phyloP scores from a whole-genome alignment of 2,113 vertebrate species.

The Pandion haliaetus region DNA sequence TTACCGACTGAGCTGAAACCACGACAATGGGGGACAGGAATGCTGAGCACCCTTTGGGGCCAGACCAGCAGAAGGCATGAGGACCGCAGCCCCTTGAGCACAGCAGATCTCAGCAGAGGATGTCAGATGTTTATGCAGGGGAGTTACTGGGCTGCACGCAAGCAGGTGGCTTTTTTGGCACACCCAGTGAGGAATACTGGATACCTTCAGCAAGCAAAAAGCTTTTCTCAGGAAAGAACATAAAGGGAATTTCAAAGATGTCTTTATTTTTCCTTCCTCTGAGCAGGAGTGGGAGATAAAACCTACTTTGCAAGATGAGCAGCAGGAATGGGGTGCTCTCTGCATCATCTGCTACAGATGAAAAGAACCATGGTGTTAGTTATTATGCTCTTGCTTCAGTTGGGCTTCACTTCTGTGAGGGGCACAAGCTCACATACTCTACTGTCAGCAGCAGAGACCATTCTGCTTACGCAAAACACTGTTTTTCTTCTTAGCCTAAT shows the following conservation, averaged over 20 bases:
- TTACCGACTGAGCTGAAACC: no score
- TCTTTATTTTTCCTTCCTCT: background rate
- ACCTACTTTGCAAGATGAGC: background rate
- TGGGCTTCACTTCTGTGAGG: background rate
- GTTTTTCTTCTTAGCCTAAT: background rate
- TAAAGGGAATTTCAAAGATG: background rate
- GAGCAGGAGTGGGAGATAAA: background rate
- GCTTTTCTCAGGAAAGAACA: background rate
- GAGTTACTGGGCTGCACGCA: background rate
- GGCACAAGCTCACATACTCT: rapidly evolving
- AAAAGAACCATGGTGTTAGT: background rate
- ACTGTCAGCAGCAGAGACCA: background rate
- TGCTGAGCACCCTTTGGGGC: background rate
- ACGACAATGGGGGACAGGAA: no score
- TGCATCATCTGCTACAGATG: background rate
- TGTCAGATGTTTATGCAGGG: background rate
- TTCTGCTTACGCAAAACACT: background rate
- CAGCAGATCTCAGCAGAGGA: background rate
- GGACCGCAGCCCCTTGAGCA: rapidly evolving
- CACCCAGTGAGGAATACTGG: background rate
- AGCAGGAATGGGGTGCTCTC: background rate
- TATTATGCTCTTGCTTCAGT: background rate
- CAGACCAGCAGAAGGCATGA: background rate
- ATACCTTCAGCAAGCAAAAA: background rate
- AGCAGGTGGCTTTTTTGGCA: background rate